phyloP scores from a whole-genome alignment of 2,113 vertebrate genomes.

The Ceyx melanurus region DNA sequence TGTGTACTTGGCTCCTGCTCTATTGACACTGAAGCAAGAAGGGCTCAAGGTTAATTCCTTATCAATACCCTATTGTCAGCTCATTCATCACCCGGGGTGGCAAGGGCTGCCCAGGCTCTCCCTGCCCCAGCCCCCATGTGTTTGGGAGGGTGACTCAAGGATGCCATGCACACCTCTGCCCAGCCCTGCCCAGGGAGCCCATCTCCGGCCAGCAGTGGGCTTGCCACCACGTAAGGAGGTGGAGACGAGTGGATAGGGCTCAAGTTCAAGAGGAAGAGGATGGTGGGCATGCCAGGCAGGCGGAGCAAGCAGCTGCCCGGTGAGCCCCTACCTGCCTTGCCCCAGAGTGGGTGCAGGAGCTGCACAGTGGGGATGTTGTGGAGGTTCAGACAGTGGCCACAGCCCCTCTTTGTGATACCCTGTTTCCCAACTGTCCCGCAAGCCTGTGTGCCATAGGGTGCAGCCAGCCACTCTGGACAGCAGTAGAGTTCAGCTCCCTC shows the following conservation, averaged over 20 bases:
- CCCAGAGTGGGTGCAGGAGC: not conserved
- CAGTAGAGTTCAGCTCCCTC: not conserved
- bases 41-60: conserved; percentile 85
- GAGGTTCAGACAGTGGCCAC: not conserved
- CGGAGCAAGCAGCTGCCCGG: not conserved
- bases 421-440: not conserved
- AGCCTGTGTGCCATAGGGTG: not conserved
- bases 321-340: not conserved
- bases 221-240: not conserved
- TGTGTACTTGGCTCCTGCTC: conserved; percentile 70
- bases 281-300: fast-evolving
- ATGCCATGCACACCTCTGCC: fast-evolving
- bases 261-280: not conserved
- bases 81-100: conserved; percentile 73
- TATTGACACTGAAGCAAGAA: conserved; percentile 75
- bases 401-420: not conserved
- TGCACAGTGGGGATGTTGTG: fast-evolving
- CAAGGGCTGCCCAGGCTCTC: not conserved
- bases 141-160: not conserved
- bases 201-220: not conserved
- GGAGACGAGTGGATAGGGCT: not conserved
- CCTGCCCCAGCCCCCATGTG: not conserved
- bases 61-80: conserved; percentile 82
- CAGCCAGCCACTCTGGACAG: not conserved
- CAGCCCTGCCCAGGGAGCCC: not conserved